phyloP scores from a whole-genome alignment of 2,888 invertebrate genomes.

The Ectemnius continuus region DNA sequence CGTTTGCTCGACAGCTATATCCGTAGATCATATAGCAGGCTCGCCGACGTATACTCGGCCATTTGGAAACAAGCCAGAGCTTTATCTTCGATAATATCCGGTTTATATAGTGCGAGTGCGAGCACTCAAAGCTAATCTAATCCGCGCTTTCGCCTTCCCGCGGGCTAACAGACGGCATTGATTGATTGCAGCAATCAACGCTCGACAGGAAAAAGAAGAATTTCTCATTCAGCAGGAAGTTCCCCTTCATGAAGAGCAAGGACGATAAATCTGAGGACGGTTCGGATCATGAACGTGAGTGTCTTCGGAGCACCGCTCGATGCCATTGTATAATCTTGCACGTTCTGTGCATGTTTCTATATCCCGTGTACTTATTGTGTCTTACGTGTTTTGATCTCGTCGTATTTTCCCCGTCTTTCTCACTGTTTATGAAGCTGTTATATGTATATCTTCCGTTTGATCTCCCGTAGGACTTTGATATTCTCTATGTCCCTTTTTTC shows the following conservation, averaged over 20 bases:
- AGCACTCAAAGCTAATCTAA: background rate
- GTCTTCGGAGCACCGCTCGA: slow-evolving; percentile 35
- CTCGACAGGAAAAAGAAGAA: slow-evolving; percentile 98
- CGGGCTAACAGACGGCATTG: slow-evolving; percentile 10
- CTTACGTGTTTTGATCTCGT: slow-evolving; percentile 54
- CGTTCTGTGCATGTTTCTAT: slow-evolving; percentile 71
- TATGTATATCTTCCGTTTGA: slow-evolving; percentile 15
- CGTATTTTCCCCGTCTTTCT: slow-evolving; percentile 45
- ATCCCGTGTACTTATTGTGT: slow-evolving; percentile 55
- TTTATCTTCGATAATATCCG: slow-evolving; percentile 5
- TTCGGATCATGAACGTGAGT: slow-evolving; percentile 99
- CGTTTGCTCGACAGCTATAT: too few relatives aligned
- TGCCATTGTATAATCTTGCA: slow-evolving; percentile 58
- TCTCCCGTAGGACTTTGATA: background rate
- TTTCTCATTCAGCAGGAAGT: slow-evolving; percentile 97
- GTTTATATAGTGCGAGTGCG: slow-evolving; percentile 1
- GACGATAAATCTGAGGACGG: slow-evolving; percentile 98
- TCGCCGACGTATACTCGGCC: too few relatives aligned
- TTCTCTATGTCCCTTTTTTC: slow-evolving; percentile 4
- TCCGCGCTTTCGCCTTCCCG: slow-evolving; percentile 8
- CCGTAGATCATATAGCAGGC: too few relatives aligned
- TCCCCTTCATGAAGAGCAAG: slow-evolving; percentile 99
- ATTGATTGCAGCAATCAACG: slow-evolving; percentile 88
- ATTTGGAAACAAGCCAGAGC: background rate
- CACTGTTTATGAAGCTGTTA: background rate